Conservation (phyloP, 2,888 invertebrate genomes). For the Amphipoea lucens region DNA sequence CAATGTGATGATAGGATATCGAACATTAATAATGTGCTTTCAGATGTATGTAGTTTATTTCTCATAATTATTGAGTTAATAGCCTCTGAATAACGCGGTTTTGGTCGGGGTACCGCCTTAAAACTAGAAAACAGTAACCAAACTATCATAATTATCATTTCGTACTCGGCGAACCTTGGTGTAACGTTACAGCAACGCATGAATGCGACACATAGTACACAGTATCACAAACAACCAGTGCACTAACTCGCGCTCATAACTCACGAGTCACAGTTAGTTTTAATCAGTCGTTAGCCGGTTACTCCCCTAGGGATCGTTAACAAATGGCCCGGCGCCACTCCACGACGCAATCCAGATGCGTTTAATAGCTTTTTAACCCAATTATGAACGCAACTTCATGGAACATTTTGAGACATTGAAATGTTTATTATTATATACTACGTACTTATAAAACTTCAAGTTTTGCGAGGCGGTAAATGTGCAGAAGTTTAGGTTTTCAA, state of each 20-base stretch:
- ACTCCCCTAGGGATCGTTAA: conserved; percentile 73
- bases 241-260: conserved; percentile 67
- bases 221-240: conserved; percentile 49
- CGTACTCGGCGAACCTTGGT: conserved; percentile 2
- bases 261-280: conserved; percentile 74
- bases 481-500: conserved; percentile 22
- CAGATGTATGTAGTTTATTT: no score
- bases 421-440: conserved; percentile 66
- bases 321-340: conserved; percentile 67
- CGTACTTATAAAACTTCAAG: conserved; percentile 48
- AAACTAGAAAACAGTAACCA: conserved; percentile 20
- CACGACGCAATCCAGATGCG: conserved; percentile 78
- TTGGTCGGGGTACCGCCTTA: neutral
- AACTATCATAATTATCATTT: conserved; percentile 41
- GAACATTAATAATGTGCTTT: no score
- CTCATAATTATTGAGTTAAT: no score
- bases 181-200: conserved; percentile 23
- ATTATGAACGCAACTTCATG: conserved; percentile 70
- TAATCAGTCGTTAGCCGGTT: conserved; percentile 74
- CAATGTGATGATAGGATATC: no score
- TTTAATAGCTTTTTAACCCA: conserved; percentile 81
- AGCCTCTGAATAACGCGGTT: no score
- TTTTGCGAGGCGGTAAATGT: conserved; percentile 14
- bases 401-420: conserved; percentile 67
- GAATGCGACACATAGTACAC: conserved; percentile 8